Conservation (phyloP, 2,113 vertebrate genomes). For the Clupea harengus region DNA sequence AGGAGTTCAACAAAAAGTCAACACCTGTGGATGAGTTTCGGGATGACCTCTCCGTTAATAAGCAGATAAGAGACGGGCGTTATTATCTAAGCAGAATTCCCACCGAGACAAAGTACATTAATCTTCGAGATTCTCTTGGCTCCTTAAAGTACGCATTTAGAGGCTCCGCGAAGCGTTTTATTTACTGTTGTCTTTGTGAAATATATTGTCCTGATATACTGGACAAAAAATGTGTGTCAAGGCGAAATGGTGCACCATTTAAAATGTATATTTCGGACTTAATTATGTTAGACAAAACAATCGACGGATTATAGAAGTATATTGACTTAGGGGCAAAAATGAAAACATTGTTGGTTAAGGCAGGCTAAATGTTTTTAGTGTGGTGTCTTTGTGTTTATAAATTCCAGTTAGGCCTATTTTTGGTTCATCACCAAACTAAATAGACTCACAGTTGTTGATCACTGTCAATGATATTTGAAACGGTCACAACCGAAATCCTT, state of each 20-base stretch:
- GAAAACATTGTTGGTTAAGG: too few relatives aligned
- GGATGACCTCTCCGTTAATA: conserved; percentile 15
- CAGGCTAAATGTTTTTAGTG: too few relatives aligned
- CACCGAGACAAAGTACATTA: conserved; percentile 9
- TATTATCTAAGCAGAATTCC: conserved; percentile 33
- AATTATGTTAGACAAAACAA: background rate
- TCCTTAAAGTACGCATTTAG: background rate
- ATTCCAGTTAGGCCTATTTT: background rate
- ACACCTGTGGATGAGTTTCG: conserved; percentile 24
- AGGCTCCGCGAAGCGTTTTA: background rate
- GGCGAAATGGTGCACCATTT: background rate
- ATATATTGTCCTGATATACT: background rate
- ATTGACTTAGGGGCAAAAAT: background rate
- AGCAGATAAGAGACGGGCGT: conserved; percentile 22
- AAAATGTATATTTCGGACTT: background rate
- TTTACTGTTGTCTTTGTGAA: background rate
- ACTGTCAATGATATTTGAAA: background rate
- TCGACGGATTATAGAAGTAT: background rate
- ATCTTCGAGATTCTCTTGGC: conserved; percentile 9
- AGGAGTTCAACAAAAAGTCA: conserved; percentile 24
- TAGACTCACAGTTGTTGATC: background rate
- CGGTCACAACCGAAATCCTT: background rate
- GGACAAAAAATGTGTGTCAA: background rate
- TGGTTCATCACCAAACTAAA: background rate
- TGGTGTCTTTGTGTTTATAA: background rate